Conservation (phyloP, 2,888 invertebrate species). For the Uropetala carovei region DNA sequence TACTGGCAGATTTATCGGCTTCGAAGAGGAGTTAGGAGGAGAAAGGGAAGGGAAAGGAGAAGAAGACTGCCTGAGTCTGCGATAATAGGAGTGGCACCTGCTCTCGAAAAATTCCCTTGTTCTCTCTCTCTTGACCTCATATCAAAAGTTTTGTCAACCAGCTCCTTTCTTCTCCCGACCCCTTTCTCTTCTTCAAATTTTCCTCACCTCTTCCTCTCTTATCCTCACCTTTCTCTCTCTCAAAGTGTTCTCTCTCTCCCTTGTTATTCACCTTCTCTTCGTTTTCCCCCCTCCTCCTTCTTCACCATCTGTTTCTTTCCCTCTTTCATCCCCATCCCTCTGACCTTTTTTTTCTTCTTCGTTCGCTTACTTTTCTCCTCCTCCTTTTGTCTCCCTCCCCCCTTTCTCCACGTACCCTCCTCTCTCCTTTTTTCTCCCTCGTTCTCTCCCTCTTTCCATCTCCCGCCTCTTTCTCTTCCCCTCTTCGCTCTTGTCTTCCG, state of each 20-base stretch:
- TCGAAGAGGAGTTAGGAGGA: background rate
- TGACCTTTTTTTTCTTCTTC: too few relatives aligned
- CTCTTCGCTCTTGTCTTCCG: background rate
- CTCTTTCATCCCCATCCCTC: too few relatives aligned
- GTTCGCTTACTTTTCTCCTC: too few relatives aligned
- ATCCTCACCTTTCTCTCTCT: too few relatives aligned
- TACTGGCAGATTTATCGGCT: background rate
- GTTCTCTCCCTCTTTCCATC: background rate
- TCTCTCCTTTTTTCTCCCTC: background rate
- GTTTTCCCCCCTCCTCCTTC: too few relatives aligned
- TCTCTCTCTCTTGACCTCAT: background rate
- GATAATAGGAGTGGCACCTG: background rate
- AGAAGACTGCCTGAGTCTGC: background rate
- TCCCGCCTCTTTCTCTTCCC: background rate
- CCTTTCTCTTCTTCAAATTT: too few relatives aligned
- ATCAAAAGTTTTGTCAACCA: background rate
- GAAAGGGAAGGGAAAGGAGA: background rate
- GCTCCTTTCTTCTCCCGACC: too few relatives aligned
- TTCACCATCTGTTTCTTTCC: too few relatives aligned
- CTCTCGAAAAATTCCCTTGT: background rate
- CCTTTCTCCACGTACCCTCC: background rate
- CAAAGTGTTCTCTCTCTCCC: too few relatives aligned
- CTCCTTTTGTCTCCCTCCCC: background rate
- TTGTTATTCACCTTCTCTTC: too few relatives aligned
- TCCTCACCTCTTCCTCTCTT: too few relatives aligned